Evolutionary conservation across 1,140 invertebrate species (phyloP), one percentile per base, ranked within the genome.

Genomic region (Orchesella cincta): DNA sequence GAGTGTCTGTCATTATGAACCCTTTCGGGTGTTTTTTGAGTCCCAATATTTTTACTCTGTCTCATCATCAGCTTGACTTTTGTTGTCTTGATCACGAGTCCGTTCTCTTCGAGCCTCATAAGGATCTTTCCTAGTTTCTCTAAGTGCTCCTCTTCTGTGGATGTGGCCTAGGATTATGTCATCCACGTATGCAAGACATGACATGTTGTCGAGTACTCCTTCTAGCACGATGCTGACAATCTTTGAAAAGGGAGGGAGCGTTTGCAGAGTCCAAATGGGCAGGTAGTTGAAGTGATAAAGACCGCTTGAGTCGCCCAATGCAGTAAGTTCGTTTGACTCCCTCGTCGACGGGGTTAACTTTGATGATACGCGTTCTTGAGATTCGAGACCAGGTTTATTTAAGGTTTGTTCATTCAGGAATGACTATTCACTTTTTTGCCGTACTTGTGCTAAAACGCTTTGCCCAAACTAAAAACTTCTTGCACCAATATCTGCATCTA

Each of bases 71-170:
- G 78, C 2, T 72, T 18, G 52, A 73, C 82, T 23, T 57, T 57
- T 76, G 23, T 54, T 2, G 54, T 67, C n/a, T 83, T 81, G 16
- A 84, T 23, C n/a, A 74, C 79, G 18, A 83, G 54, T 2, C 77
- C 76, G 14, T n/a, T 20, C 33, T 57, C 12, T 12, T n/a, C 8
- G 12, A 57, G 52, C 23, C 52, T 12, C 23, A 3, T n/a, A 26
- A n/a, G 23, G 3, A 57, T 8, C 23, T 57, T 12, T n/a, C 23
- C 52, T 23, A 57, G 52, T 3, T 14, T 12, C 52, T 14, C 23
- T 57, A 26, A n/a, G 23, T 57, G 52, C 23, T 26, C 23, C 52
- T 57, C 52, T 5, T n/a, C 3, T 8, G 52, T 18, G 3, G 8
- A 8, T 3, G 14, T 57, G 5, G 23, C 23, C 3, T 14, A n/a